Evolutionary conservation across 92 coral and sea anemone species (phyloP), one percentile per base, ranked within the genome.

Genomic region (Palythoa heliodiscus): DNA sequence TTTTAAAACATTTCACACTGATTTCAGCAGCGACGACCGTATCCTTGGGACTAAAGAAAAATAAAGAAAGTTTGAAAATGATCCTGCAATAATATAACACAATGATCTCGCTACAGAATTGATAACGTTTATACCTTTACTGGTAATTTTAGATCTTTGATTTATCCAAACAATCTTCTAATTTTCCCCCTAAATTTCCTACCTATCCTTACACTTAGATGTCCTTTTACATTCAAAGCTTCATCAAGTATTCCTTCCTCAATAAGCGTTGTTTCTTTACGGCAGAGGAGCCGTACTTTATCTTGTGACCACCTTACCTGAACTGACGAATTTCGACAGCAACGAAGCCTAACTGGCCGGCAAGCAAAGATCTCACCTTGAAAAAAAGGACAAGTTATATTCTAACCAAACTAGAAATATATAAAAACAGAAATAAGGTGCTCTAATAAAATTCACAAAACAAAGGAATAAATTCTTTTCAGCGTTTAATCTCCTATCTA

Each of bases 1-100:
- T 94, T 69, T 4, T 92, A 7, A 90, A 61, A 55, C 95, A 87
- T 69, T 85, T 85, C 17, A 94, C 87, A 14, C 80, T 74, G 38
- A 94, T 76, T 55, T 94, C 98, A 23, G 83, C 93, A 7, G 87
- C 93, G 2, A 81, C 78, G 22, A 85, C 95, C 15, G 64, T 23
- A 61, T 50, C 88, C 17, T 79, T 81, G 6, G 95, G 92, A 68
- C 92, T 89, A 29, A 20, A 48, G 3, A 73, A 16, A 55, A 75
- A 77, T 17, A 17, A 4, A 4, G 29, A 15, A 35, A 0, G 16
- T 16, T 15, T 58, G 19, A 58, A 58, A 14, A 16, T n/a, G 1
- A 58, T 15, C 20, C 64, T 58, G 12, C 17, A 58, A 38, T 11
- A 11, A 24, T 9, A 24, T 12, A 52, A 24, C 11, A 13, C 7